phyloP scores from a whole-genome alignment of 2,797 vertebrate species.

The Bryconaethiops microstoma region DNA sequence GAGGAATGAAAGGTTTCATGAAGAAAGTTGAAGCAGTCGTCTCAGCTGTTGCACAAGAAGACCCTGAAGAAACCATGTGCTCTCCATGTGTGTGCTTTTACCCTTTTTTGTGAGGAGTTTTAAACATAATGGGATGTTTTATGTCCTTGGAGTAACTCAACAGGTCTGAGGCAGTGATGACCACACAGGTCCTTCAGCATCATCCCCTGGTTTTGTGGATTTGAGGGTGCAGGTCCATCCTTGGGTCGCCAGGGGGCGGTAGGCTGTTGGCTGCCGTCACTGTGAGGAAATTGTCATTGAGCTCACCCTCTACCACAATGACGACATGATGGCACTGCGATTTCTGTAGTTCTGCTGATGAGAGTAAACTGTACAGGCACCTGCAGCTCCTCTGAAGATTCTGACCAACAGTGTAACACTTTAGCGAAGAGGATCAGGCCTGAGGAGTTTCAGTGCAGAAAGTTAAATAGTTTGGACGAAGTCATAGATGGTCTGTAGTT shows the following conservation, averaged over 20 bases:
- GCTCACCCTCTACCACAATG: slow-evolving; percentile 67
- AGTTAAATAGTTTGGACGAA: background rate
- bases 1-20: background rate
- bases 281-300: slow-evolving; percentile 70
- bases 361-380: background rate
- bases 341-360: slow-evolving; percentile 57
- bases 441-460: background rate
- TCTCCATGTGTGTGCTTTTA: no score
- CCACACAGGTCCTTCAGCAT: background rate
- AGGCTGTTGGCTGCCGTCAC: slow-evolving; percentile 43
- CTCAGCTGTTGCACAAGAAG: background rate
- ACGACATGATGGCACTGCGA: slow-evolving; percentile 66
- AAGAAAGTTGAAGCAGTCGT: background rate
- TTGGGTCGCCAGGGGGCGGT: slow-evolving; percentile 61
- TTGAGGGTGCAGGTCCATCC: background rate
- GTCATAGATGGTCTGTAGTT: background rate
- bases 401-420: background rate
- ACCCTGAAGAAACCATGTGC: background rate
- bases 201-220: background rate
- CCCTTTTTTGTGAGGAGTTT: background rate
- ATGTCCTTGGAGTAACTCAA: slow-evolving; percentile 1
- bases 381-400: background rate
- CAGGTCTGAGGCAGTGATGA: slow-evolving; percentile 31
- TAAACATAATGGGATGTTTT: background rate
- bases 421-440: background rate